Evolutionary conservation across 2,113 vertebrate genomes (phyloP).

Genomic region (Hipposideros armiger): DNA sequence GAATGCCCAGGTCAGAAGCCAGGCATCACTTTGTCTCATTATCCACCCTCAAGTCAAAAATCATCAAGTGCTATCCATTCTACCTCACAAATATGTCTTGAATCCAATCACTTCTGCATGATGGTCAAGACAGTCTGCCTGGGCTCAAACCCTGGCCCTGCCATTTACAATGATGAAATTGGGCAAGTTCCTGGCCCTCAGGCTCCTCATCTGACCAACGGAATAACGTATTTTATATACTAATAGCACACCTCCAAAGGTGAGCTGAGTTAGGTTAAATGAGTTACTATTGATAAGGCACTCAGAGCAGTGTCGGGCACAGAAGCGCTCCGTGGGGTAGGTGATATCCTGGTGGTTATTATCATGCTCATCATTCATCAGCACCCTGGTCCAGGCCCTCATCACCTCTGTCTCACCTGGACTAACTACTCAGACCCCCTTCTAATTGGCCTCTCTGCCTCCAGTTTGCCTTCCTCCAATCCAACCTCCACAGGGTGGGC

Average conservation of each 20-base stretch:
- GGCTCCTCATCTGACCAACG: background rate
- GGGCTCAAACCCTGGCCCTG: background rate
- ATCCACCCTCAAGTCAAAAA: background rate
- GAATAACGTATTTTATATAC: background rate
- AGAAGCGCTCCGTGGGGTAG: fast-evolving
- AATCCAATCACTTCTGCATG: background rate
- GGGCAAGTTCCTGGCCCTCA: background rate
- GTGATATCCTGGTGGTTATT: too few relatives aligned
- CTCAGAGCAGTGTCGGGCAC: background rate
- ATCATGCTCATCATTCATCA: background rate
- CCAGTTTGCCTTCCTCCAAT: background rate
- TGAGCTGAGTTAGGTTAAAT: background rate
- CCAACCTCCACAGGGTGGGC: background rate
- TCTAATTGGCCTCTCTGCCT: background rate
- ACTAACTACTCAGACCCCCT: background rate
- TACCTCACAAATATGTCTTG: background rate
- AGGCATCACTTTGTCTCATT: background rate
- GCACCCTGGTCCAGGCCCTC: background rate
- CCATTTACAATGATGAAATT: background rate
- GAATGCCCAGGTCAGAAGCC: background rate
- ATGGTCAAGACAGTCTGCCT: background rate
- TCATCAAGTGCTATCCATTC: background rate
- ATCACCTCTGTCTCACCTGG: background rate
- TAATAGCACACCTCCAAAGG: background rate
- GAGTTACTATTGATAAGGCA: background rate